Evolutionary conservation across 2,113 vertebrate genomes (phyloP).

Genomic region (Arenaria interpres): DNA sequence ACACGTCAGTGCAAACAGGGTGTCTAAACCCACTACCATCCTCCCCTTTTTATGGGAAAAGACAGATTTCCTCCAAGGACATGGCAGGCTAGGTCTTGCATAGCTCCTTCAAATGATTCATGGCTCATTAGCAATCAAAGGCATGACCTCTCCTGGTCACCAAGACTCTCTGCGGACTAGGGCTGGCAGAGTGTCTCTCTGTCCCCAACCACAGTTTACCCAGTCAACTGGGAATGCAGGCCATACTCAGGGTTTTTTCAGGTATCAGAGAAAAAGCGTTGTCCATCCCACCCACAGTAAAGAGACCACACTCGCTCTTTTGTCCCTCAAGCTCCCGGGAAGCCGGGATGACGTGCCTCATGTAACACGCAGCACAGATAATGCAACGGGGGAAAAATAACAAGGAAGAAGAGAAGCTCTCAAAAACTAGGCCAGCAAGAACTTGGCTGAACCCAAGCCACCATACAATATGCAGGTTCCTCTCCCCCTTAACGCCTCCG

Average conservation of each 20-base stretch:
- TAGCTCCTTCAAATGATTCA: background rate
- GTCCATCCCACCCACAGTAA: background rate
- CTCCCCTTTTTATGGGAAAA: background rate
- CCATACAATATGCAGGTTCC: background rate
- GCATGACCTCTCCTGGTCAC: background rate
- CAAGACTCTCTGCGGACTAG: background rate
- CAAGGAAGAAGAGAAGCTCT: background rate
- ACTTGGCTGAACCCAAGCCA: background rate
- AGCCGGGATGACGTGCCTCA: rapidly evolving
- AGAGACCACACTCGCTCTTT: background rate
- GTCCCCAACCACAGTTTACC: background rate
- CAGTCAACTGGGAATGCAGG: background rate
- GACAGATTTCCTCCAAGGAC: background rate
- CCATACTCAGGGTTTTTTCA: background rate
- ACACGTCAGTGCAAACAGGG: background rate
- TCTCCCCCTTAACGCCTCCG: background rate
- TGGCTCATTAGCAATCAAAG: background rate
- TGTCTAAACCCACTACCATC: background rate
- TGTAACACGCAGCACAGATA: background rate
- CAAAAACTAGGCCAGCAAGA: background rate
- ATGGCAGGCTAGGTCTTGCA: background rate
- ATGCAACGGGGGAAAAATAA: background rate
- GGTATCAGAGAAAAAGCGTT: background rate
- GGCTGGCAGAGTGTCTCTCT: background rate
- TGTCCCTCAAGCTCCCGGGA: background rate